Evolutionary conservation across 2,113 vertebrate genomes (phyloP), one percentile per base, ranked within the genome.

Genomic region (Xerus inauris): DNA sequence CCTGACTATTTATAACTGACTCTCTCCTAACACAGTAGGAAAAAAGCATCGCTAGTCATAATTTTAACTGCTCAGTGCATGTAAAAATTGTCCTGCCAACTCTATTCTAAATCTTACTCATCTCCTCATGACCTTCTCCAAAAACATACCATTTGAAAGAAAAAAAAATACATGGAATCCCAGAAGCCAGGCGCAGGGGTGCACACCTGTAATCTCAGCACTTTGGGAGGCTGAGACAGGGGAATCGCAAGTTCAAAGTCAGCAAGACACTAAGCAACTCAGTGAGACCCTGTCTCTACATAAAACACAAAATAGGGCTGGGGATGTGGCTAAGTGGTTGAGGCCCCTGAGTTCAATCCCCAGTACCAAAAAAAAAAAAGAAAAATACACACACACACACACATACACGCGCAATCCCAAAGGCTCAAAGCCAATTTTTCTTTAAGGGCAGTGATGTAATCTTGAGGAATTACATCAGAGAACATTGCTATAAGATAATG

Each of bases 381-480:
- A n/a, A n/a, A n/a, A n/a, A n/a, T n/a, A n/a, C n/a, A n/a, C n/a
- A n/a, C n/a, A n/a, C n/a, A n/a, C n/a, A n/a, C n/a, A n/a, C n/a
- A n/a, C n/a, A n/a, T n/a, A n/a, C n/a, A n/a, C n/a, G n/a, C n/a
- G n/a, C n/a, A n/a, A n/a, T n/a, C n/a, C n/a, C n/a, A 93, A 73
- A 82, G 75, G 3, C 38, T 86, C 94, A 59, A 88, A 91, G 38
- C 17, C 59, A 93, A 71, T 62, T 91, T 95, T 83, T 87, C 42
- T 94, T 90, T 62, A 94, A 84, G 93, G 14, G n/a, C 71, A 81
- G 26, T 64, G 38, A 83, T 87, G 11, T 87, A 38, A 73, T 75
- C 49, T 79, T 87, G 81, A 76, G 85, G 77, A 88, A 97, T 96
- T 85, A 94, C n/a, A 94, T 91, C 91, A 91, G 72, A 92, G 14